Evolutionary conservation across 1,140 invertebrate species (phyloP), one percentile per base, ranked within the genome.

Genomic region (Pseudobourletiella spinata): DNA sequence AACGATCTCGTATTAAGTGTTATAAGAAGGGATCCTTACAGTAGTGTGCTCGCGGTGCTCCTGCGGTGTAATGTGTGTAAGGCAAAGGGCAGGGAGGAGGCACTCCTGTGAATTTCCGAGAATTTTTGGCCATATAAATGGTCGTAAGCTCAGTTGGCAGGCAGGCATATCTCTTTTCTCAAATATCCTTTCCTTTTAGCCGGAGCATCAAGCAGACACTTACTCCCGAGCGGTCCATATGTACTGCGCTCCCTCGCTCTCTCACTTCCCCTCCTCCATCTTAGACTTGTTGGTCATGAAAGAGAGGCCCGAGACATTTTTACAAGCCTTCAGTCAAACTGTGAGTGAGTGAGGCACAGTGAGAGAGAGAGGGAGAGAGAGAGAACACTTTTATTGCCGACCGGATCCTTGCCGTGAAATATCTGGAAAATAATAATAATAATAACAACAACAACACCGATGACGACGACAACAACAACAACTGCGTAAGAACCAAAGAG

Each of bases 311-410:
- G 43, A 64, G 67, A 69, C 67, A 63, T 51, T 69, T 69, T 69
- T 69, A 69, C 64, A 69, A 69, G 67, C 57, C 57, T 69, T 69
- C 67, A 69, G 58, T 69, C 67, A 69, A 69, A 69, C 51, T 68
- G 54, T 52, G n/a, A n/a, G n/a, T n/a, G n/a, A n/a, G n/a, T n/a
- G n/a, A n/a, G n/a, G n/a, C n/a, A n/a, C n/a, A n/a, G n/a, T n/a
- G n/a, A n/a, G n/a, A n/a, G n/a, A n/a, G n/a, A n/a, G n/a, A n/a
- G n/a, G n/a, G n/a, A n/a, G n/a, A n/a, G n/a, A n/a, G n/a, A n/a
- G n/a, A n/a, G n/a, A n/a, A 55, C 57, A 64, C 67, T 69, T 69
- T 69, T 69, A 69, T 69, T 63, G 61, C 67, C 58, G 52, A 52
- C 62, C 59, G 29, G 48, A 39, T 65, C 61, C 46, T 58, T 43